Evolutionary conservation across 2,888 invertebrate species (phyloP).

Genomic region (Agonopterix subpropinquella): DNA sequence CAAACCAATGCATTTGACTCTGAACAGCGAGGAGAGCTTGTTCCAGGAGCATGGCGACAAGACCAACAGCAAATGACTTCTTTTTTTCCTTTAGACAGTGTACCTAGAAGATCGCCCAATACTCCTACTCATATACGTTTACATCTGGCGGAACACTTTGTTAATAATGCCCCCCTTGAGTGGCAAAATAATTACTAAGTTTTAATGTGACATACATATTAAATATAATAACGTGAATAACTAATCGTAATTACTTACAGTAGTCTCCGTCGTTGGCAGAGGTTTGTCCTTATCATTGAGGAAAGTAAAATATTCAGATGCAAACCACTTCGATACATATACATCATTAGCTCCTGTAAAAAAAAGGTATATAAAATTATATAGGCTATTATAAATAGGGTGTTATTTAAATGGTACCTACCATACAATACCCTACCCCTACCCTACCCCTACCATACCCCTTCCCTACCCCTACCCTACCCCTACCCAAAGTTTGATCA

Average conservation of each 20-base stretch:
- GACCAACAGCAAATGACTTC: neutral
- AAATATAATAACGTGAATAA: neutral
- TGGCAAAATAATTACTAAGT: neutral
- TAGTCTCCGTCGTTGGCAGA: neutral
- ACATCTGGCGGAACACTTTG: neutral
- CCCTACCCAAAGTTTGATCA: too few relatives aligned
- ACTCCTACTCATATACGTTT: neutral
- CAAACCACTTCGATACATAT: constrained; percentile 12
- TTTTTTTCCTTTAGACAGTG: neutral
- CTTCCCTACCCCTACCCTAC: too few relatives aligned
- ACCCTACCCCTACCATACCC: too few relatives aligned
- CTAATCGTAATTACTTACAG: neutral
- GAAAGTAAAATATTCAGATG: constrained; percentile 12
- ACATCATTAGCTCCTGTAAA: constrained; percentile 13
- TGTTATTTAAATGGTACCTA: constrained; percentile 8
- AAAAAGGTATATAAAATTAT: constrained; percentile 1
- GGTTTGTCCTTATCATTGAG: constrained; percentile 14
- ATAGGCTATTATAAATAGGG: constrained; percentile 14
- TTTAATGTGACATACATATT: neutral
- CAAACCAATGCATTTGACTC: neutral
- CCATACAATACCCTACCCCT: constrained; percentile 5
- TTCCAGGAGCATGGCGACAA: neutral
- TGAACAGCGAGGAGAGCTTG: neutral
- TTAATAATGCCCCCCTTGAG: neutral
- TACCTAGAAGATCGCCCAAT: neutral